Percentiles rank a stretch among this genome's conserved stretches.
These are phyloP conservation scores for Cephonodes hylas DNA, from an alignment of 2,888 invertebrate genomes.

Conservation along the genomic window DNA sequence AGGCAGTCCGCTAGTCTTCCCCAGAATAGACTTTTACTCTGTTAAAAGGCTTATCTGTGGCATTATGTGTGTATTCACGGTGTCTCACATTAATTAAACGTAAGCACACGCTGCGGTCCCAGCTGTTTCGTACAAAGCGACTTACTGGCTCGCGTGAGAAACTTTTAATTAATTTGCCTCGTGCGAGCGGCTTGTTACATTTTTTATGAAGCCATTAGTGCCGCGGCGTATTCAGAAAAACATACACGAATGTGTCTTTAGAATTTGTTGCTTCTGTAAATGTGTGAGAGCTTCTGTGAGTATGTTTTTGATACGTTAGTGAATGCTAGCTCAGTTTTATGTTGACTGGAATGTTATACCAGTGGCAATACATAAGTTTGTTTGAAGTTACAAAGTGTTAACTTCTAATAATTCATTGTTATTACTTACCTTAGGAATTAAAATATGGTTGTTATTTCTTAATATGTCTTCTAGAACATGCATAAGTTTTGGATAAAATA, in stretches of 20 bases:
- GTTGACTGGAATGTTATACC: no score
- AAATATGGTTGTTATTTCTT: no score
- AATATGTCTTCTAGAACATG: no score
- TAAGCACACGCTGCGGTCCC: background rate
- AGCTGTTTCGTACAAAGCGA: conserved; percentile 10
- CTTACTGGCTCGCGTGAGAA: conserved; percentile 12
- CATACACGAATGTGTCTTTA: background rate
- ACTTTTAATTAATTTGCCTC: conserved; percentile 25
- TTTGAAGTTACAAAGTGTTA: no score
- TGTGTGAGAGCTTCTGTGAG: no score
- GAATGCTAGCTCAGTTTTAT: no score
- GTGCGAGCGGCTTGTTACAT: background rate
- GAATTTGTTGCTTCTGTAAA: background rate
- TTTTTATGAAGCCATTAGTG: background rate
- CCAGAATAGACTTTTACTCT: no score
- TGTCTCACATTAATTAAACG: background rate
- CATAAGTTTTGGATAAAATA: no score
- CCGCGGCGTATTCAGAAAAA: background rate
- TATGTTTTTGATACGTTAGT: no score
- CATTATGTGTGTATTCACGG: background rate
- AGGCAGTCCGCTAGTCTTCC: no score
- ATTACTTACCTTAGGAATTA: background rate
- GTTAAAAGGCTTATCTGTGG: background rate
- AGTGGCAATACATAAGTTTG: no score
- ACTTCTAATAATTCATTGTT: no score